These are phyloP conservation scores for Eilema griseolum DNA, from an alignment of 2,888 invertebrate species.

Conservation along the genomic window DNA sequence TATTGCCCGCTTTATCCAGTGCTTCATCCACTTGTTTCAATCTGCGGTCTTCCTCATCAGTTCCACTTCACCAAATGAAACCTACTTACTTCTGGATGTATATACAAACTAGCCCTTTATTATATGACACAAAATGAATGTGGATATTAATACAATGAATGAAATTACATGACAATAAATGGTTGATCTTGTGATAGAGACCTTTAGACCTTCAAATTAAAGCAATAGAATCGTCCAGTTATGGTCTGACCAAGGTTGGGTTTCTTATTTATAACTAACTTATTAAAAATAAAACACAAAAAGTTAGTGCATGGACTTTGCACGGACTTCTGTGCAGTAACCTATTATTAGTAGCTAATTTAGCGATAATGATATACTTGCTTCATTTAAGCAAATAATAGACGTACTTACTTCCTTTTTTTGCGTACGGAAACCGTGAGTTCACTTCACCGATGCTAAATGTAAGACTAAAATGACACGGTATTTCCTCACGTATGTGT, in stretches of 20 bases:
- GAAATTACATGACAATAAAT: no score
- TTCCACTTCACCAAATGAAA: no score
- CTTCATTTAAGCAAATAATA: not conserved
- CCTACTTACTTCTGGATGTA: no score
- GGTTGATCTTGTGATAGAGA: not conserved
- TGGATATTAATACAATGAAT: no score
- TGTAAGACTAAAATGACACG: not conserved
- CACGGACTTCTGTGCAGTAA: not conserved
- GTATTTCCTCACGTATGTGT: not conserved
- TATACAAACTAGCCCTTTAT: no score
- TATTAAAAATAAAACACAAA: not conserved
- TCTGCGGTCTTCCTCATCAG: not conserved
- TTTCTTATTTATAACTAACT: not conserved
- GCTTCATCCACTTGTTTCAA: not conserved
- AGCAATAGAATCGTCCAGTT: not conserved
- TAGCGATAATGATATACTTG: not conserved
- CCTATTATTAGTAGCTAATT: not conserved
- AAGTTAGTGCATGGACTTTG: not conserved
- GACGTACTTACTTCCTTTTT: not conserved
- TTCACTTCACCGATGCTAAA: not conserved
- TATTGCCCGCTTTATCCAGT: not conserved
- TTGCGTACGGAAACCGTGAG: not conserved
- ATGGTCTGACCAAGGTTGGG: not conserved
- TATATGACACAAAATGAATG: no score
- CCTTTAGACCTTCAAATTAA: not conserved